phyloP scores from a whole-genome alignment of 2,797 vertebrate genomes.

The Podarcis lilfordi region DNA sequence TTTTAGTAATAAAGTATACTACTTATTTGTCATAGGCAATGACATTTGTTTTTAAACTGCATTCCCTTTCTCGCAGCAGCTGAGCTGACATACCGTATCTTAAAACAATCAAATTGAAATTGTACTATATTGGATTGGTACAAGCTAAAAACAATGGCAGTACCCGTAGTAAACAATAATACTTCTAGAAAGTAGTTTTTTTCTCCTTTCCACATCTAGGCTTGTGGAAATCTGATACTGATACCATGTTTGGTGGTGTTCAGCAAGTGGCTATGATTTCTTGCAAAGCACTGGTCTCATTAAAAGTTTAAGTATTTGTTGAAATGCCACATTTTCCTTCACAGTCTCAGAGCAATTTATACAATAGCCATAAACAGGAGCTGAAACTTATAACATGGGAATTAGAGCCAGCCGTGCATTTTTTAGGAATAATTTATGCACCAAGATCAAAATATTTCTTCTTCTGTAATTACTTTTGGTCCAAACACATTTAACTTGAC shows the following conservation, averaged over 20 bases:
- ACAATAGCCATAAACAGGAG: slow-evolving; percentile 8
- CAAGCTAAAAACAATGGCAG: background rate
- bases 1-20: background rate
- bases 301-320: slow-evolving; percentile 34
- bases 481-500: slow-evolving; percentile 23
- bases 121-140: background rate
- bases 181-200: background rate
- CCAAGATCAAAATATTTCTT: slow-evolving; percentile 14
- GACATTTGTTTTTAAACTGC: slow-evolving; percentile 8
- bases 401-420: background rate
- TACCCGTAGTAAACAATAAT: background rate
- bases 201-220: background rate
- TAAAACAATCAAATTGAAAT: background rate
- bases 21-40: background rate
- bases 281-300: slow-evolving; percentile 3
- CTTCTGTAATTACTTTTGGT: slow-evolving; percentile 15
- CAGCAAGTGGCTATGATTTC: background rate
- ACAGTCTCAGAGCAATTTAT: slow-evolving; percentile 27
- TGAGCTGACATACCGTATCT: background rate
- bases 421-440: slow-evolving; percentile 16
- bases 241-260: slow-evolving; percentile 26
- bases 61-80: background rate
- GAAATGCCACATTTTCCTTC: background rate
- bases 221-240: slow-evolving; percentile 1
- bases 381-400: slow-evolving; percentile 1